Evolutionary conservation across 2,113 vertebrate species (phyloP), one percentile per base, ranked within the genome.

Genomic region (Gymnocephalus cernua): DNA sequence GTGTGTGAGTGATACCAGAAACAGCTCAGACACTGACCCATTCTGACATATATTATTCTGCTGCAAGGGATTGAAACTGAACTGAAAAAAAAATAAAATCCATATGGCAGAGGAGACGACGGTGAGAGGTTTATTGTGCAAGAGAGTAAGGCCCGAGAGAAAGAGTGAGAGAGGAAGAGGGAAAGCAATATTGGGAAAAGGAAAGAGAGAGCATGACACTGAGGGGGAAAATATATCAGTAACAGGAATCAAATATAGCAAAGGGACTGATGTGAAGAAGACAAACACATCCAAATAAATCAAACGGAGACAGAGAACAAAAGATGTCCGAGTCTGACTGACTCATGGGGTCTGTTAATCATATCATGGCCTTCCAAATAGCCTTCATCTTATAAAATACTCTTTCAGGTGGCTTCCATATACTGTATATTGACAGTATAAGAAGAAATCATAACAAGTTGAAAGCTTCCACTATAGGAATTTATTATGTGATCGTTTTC

Each of bases 31-130:
- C 73, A n/a, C 87, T 92, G 89, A 94, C 91, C 88, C 44, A 44
- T 82, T 86, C 79, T 90, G 89, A 92, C 89, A 92, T 80, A 59
- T 89, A 88, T 87, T 74, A 89, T 92, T 92, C 67, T 91, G 90
- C 85, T 89, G 83, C 75, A 80, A 84, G 87, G 85, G 86, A 90
- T 87, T 62, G n/a, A 88, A 86, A 88, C 79, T 85, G 71, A 90
- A 41, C 10, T 11, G 10, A 41, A 41, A 10, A 91, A 84, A 59
- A 68, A 85, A 81, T 72, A 90, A 93, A 93, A 93, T 94, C 92
- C 85, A 93, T 92, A 89, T 74, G 64, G 84, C 51, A 67, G 59
- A 68, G 77, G 69, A 83, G 69, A 91, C 84, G 90, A 76, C 45
- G 14, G 57, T 87, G 84, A 82, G 84, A 91, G 80, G 85, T 91